Percentiles rank a stretch among this genome's conserved stretches.
These are phyloP conservation scores for Galeopterus variegatus DNA, from an alignment of 2,113 vertebrate genomes.

Conservation along the genomic window DNA sequence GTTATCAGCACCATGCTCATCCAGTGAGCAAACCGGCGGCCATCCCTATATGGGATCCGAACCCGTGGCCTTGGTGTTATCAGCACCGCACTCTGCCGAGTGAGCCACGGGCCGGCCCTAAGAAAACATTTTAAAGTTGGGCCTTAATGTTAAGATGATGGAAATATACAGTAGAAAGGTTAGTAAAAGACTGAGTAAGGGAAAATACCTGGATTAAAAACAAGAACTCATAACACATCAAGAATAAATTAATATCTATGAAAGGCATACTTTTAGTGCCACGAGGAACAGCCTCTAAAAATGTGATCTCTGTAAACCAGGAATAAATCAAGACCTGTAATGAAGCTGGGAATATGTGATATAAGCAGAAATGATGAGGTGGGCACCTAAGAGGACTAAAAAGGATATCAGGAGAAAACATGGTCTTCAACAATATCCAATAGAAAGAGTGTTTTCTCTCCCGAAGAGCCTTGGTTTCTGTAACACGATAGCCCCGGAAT, in stretches of 20 bases:
- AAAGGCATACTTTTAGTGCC: not conserved
- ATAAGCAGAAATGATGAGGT: not conserved
- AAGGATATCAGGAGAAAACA: not conserved
- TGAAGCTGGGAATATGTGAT: not conserved
- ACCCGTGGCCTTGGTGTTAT: too few relatives aligned
- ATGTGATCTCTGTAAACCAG: not conserved
- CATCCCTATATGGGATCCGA: too few relatives aligned
- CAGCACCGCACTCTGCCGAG: too few relatives aligned
- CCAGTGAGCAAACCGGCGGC: too few relatives aligned
- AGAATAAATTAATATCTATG: not conserved
- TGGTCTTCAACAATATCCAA: not conserved
- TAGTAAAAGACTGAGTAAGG: not conserved
- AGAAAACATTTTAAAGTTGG: not conserved
- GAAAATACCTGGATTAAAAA: not conserved
- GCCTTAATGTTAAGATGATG: not conserved
- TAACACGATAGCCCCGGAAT: accelerated
- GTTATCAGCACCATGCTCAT: too few relatives aligned
- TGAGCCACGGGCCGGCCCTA: too few relatives aligned
- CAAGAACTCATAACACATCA: not conserved
- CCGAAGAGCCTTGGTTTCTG: not conserved
- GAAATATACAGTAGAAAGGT: not conserved
- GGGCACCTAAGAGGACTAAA: not conserved
- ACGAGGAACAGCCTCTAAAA: not conserved
- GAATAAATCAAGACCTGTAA: not conserved
- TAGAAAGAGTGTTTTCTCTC: not conserved